Conservation (phyloP, 2,113 vertebrate species). For the Thomomys bottae region DNA sequence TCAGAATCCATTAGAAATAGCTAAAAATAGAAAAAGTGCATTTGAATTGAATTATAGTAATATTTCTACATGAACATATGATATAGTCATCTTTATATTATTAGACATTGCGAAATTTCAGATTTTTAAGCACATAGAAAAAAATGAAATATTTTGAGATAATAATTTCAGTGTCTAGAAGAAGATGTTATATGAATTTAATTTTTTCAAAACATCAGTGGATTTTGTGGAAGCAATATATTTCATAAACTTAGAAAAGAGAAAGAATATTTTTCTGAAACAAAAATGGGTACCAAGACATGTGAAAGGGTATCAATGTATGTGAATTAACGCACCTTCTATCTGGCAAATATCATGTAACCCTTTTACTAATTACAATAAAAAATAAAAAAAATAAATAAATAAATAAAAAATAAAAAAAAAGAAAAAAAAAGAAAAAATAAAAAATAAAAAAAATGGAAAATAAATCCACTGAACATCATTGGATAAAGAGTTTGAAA, state of each 20-base stretch:
- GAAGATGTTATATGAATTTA: neutral
- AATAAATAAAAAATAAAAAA: too few species aligned
- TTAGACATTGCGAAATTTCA: neutral
- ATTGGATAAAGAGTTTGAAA: neutral
- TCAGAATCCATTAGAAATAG: neutral
- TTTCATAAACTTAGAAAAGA: neutral
- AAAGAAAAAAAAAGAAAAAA: slow-evolving; percentile 26
- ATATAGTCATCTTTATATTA: neutral
- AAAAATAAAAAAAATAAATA: too few species aligned
- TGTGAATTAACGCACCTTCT: too few species aligned
- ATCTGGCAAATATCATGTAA: too few species aligned
- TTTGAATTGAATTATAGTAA: neutral
- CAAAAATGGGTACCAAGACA: too few species aligned
- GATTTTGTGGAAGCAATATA: neutral
- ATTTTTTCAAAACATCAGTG: neutral
- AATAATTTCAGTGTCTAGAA: slow-evolving; percentile 13
- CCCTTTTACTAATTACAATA: too few species aligned
- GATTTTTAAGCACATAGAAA: neutral
- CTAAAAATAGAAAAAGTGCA: neutral
- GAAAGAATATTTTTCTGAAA: neutral
- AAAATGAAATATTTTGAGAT: neutral
- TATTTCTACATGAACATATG: slow-evolving; percentile 16
- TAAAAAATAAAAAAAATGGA: neutral
- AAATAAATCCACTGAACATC: neutral
- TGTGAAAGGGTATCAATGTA: too few species aligned